A percentile compares a stretch with the other conserved stretches of the same genome.
Conservation (phyloP, 2,888 invertebrate species). For the Xanthia icteritia region DNA sequence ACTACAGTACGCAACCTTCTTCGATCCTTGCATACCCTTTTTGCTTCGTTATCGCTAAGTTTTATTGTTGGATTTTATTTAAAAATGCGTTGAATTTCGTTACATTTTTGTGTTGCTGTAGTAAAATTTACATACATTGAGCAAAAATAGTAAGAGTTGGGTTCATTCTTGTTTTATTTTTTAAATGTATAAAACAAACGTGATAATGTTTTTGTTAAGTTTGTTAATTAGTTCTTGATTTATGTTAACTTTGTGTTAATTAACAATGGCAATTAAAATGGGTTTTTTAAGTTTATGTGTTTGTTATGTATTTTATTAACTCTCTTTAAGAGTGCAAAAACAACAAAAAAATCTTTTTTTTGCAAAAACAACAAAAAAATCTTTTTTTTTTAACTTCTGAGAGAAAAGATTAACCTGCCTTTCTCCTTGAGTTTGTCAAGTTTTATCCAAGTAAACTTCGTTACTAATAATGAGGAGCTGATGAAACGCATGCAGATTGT, state of each 20-base stretch:
- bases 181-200: conserved; percentile 1
- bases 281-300: conserved; percentile 7
- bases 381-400: no score
- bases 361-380: neutral
- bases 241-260: conserved; percentile 1
- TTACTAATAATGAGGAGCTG: neutral
- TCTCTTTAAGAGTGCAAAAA: neutral
- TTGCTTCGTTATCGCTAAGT: neutral
- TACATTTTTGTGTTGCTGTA: no score
- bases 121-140: neutral
- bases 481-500: neutral
- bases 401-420: neutral
- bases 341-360: no score
- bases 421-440: neutral
- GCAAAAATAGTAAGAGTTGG: no score
- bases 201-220: conserved; percentile 26
- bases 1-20: neutral
- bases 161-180: no score
- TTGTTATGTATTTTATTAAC: neutral
- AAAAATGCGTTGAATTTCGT: neutral
- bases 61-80: neutral
- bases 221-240: neutral
- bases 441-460: no score
- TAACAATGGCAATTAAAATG: conserved; percentile 13
- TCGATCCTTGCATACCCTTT: neutral